Evolutionary conservation across 1,140 invertebrate species (phyloP), one percentile per base, ranked within the genome.

Genomic region (Tetramorium parvispinum): DNA sequence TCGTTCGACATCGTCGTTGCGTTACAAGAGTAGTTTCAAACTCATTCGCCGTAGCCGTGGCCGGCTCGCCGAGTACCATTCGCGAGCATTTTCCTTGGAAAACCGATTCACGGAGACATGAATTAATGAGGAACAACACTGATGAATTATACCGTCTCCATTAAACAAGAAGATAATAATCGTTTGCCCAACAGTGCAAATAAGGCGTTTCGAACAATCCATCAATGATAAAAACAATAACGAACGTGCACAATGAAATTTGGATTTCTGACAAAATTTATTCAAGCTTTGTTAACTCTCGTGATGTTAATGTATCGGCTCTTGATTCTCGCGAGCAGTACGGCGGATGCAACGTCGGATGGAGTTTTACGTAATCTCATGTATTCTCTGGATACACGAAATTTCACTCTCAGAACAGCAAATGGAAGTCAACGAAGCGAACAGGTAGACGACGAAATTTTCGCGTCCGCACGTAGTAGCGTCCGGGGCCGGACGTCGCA

Each of bases 11-110:
- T 83, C 66, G 78, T 82, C 78, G 79, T 32, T 40, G 37, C 53
- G 53, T 73, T 83, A 73, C 79, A 37, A 73, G 79, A 70, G 24
- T 24, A 83, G 79, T 83, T 83, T 83, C 66, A 83, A 83, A 83
- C 79, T 83, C 79, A 37, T 83, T 66, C 63, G 13, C 61, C 43
- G 76, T 32, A 78, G n/a, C 21, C 40, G 21, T 37, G 11, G 63
- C 59, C 40, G 4, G n/a, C 40, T 32, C 21, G 27, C 10, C n/a
- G 32, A 49, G 63, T 55, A 24, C 40, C 16, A 83, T 83, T 46
- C 51, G 16, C 53, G 68, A 73, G n/a, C 66, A 53, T 83, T 83
- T 71, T 83, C 79, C 53, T 73, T 59, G 40, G 43, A 73, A 71
- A 73, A 49, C 70, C 79, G 79, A 83, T 73, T 18, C 46, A n/a